Evolutionary conservation across 1,140 invertebrate genomes (phyloP).

Genomic region (Trachymyrmex septentrionalis): DNA sequence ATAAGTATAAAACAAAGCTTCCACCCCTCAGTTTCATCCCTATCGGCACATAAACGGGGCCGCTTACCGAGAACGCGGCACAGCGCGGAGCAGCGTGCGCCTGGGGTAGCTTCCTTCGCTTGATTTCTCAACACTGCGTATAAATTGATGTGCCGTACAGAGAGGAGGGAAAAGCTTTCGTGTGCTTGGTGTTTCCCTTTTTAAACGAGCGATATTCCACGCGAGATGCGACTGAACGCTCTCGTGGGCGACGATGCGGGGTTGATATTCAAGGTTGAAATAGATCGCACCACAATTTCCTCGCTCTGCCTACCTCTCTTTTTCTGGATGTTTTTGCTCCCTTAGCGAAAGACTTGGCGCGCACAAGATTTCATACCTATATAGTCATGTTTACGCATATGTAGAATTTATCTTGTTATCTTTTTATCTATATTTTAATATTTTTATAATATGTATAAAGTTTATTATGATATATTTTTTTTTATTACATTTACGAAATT

Average conservation of each 20-base stretch:
- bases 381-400: not conserved
- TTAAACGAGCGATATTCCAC: conserved; percentile 71
- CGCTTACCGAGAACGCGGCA: conserved; percentile 69
- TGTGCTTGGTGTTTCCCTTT: conserved; percentile 66
- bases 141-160: conserved; percentile 81
- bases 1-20: conserved; percentile 84
- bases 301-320: not conserved
- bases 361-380: conserved; percentile 6
- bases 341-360: not conserved
- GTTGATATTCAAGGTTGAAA: conserved; percentile 58
- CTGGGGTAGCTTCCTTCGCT: conserved; percentile 79
- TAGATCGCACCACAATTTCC: conserved; percentile 64
- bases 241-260: conserved; percentile 49
- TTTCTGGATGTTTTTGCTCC: not conserved
- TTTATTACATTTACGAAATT: not conserved
- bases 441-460: not conserved
- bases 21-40: conserved; percentile 53
- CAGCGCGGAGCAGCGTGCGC: conserved; percentile 38
- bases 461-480: not conserved
- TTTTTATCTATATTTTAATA: not conserved
- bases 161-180: conserved; percentile 67
- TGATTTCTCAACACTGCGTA: conserved; percentile 80
- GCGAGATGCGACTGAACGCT: conserved; percentile 62
- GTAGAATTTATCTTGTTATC: not conserved
- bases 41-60: conserved; percentile 75